phyloP scores from a whole-genome alignment of 2,113 vertebrate species.

The Petroica traversi region DNA sequence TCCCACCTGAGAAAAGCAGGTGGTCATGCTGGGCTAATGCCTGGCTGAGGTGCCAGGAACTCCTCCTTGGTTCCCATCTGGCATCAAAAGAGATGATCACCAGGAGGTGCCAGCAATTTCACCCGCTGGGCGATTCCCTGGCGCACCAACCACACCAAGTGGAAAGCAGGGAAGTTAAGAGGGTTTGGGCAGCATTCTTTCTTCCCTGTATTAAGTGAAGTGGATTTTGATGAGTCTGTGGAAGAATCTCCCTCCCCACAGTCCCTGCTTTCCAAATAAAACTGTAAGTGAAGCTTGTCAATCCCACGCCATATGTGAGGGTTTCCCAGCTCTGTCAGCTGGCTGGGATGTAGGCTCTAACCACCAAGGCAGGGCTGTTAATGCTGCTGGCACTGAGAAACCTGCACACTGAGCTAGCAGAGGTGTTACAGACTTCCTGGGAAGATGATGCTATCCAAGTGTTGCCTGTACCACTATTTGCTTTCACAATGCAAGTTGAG shows the following conservation, averaged over 20 bases:
- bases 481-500: not conserved
- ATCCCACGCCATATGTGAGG: rapidly evolving
- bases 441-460: not conserved
- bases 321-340: not conserved
- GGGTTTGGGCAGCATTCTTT: slow-evolving; percentile 31
- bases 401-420: not conserved
- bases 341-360: not conserved
- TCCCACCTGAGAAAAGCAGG: not conserved
- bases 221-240: slow-evolving; percentile 8
- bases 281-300: not conserved
- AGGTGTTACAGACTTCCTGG: not conserved
- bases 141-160: not conserved
- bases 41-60: not conserved
- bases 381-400: not conserved
- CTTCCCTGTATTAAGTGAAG: not conserved
- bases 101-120: not conserved
- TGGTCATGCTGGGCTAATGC: not conserved
- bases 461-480: not conserved
- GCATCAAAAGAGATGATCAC: not conserved
- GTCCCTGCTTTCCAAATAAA: not conserved
- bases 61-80: not conserved
- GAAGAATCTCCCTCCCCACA: not conserved
- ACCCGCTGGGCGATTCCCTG: not conserved
- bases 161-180: slow-evolving; percentile 6
- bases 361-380: not conserved